Evolutionary conservation across 2,888 invertebrate genomes (phyloP).

Genomic region (Adela reaumurella): DNA sequence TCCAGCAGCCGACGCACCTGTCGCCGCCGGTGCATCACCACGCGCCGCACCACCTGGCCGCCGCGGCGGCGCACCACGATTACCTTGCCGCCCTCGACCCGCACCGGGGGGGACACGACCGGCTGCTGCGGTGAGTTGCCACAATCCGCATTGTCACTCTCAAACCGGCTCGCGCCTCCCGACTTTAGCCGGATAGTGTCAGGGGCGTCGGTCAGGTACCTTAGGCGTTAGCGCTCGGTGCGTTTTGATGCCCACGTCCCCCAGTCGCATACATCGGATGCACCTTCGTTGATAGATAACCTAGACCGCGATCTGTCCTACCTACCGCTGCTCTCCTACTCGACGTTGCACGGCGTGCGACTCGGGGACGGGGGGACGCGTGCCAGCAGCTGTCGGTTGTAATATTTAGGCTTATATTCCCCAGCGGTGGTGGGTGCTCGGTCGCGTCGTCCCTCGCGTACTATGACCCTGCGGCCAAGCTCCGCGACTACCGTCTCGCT

Average conservation of each 20-base stretch:
- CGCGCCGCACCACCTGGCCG: conserved; percentile 20
- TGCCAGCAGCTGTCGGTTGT: neutral
- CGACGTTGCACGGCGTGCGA: too few relatives aligned
- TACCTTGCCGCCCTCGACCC: conserved; percentile 52
- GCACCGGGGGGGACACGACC: conserved; percentile 64
- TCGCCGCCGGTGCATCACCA: conserved; percentile 30
- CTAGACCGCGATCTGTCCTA: too few relatives aligned
- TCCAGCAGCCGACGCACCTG: conserved; percentile 50
- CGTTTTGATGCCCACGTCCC: too few relatives aligned
- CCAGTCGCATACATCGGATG: too few relatives aligned
- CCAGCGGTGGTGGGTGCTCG: neutral
- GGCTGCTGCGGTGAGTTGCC: conserved; percentile 59
- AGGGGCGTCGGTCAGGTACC: neutral
- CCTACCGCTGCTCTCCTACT: too few relatives aligned
- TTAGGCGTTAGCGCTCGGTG: too few relatives aligned
- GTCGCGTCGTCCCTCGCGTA: neutral
- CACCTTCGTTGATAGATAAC: too few relatives aligned
- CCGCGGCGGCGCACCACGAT: conserved; percentile 29
- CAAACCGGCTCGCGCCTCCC: neutral
- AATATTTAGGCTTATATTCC: neutral
- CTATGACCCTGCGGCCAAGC: neutral
- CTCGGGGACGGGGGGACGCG: too few relatives aligned
- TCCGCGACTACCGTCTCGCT: neutral
- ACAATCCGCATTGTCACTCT: conserved; percentile 3
- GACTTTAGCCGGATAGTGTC: neutral